Base-by-base conservation (phyloP, 2,888 invertebrate species). In the Ochropleura leucogaster region DNA sequence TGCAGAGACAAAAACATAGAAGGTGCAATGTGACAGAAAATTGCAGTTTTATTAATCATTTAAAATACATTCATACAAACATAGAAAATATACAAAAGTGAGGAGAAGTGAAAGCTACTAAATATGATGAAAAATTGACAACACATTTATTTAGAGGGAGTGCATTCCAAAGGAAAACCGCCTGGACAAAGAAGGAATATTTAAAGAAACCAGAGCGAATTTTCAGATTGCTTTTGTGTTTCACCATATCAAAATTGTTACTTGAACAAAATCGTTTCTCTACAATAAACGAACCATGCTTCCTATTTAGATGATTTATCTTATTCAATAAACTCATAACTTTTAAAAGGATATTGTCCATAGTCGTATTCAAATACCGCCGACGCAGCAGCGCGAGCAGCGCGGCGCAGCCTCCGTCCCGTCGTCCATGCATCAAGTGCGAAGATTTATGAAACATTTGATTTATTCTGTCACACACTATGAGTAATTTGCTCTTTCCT, bases 401-500 rank as follows among this genome's bases (percentile, higher is more conserved):
- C 49, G 4, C 47, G 44, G 42, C 57, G 0, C 55, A 20, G 73
- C 64, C 53, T 59, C 51, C 7, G 30, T 8, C 14, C 44, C 12
- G 20, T n/a, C 12, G 6, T 30, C 42, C 66, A 49, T 57, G 73
- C 42, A 55, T 68, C 53, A 10, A 59, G 51, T 42, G 51, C 47
- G 10, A 55, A 73, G 77, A 82, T 83, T 79, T 82, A 81, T 75
- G 65, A 63, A 65, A 44, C 40, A 53, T 84, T 77, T 77, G 82
- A 86, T 77, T 72, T 79, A 84, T 84, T 70, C 63, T 79, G 77
- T 77, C 85, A 76, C 40, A 16, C n/a, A n/a, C 55, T 74, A 47
- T 79, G 74, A 80, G 65, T 84, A 71, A 85, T 86, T 74, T 74
- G 72, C 68, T 79, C 14, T 69, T 68, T 44, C 86, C 84, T 74